phyloP scores from a whole-genome alignment of 1,140 invertebrate species.

The Ptiloglossa arizonensis region DNA sequence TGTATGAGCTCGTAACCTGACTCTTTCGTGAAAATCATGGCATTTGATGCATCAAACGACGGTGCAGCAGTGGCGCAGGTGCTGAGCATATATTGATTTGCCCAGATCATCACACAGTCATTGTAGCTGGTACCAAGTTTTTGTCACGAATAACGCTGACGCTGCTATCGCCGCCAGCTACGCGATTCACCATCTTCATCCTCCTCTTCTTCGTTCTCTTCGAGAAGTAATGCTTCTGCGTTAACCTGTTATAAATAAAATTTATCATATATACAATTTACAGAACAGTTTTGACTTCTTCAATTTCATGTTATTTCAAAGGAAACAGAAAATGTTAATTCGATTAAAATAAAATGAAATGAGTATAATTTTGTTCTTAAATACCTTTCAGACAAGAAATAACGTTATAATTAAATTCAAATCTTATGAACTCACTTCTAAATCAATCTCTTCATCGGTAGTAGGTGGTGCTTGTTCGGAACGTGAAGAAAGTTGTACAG shows the following conservation, averaged over 20 bases:
- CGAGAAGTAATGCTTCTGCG: constrained; percentile 76
- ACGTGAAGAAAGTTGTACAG: constrained; percentile 67
- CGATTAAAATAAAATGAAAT: background rate
- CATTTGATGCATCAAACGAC: constrained; percentile 60
- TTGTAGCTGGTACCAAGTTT: constrained; percentile 63
- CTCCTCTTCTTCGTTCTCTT: constrained; percentile 84
- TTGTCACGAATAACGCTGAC: constrained; percentile 67
- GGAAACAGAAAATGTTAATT: background rate
- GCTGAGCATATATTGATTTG: constrained; percentile 53
- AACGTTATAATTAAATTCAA: background rate
- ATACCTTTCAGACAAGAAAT: background rate
- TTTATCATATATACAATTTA: constrained; percentile 8
- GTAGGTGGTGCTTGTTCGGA: constrained; percentile 74
- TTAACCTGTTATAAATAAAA: constrained; percentile 60
- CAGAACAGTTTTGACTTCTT: too few species aligned
- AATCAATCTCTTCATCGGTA: constrained; percentile 78
- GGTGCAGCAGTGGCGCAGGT: constrained; percentile 64
- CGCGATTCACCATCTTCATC: constrained; percentile 84
- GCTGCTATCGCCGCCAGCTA: constrained; percentile 84
- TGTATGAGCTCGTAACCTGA: constrained; percentile 63
- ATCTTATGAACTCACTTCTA: constrained; percentile 70
- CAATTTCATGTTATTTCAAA: constrained; percentile 20
- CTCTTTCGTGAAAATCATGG: constrained; percentile 64
- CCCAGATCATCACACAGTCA: constrained; percentile 59
- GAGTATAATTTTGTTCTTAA: too few species aligned